Conservation (phyloP, 2,113 vertebrate genomes). For the Sminthopsis crassicaudata region DNA sequence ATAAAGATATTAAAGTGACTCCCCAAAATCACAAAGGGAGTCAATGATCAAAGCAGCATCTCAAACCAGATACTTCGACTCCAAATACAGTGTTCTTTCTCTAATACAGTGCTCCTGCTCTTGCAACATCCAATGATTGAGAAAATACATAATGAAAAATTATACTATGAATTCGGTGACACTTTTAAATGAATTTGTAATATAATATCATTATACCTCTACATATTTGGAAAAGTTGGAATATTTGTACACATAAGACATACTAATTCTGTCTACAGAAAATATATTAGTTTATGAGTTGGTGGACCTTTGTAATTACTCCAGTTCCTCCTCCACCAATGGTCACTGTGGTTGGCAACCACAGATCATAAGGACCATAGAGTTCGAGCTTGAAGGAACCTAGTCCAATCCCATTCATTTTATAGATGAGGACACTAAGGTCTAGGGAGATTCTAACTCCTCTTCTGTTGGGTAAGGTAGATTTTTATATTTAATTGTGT, state of each 20-base stretch:
- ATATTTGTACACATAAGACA: not conserved
- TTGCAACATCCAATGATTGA: not conserved
- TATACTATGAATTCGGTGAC: not conserved
- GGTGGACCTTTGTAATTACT: not conserved
- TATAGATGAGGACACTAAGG: not conserved
- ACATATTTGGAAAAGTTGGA: not conserved
- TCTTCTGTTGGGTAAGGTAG: too few relatives aligned
- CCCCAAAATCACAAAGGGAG: not conserved
- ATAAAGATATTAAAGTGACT: not conserved
- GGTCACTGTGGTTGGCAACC: not conserved
- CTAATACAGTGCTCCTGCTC: not conserved
- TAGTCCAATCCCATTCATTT: not conserved
- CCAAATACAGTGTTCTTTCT: not conserved
- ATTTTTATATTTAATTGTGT: too few relatives aligned
- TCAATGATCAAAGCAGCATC: not conserved
- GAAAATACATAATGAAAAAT: not conserved
- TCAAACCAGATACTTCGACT: not conserved
- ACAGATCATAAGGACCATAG: not conserved
- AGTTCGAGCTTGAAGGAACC: not conserved
- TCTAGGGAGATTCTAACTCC: not conserved
- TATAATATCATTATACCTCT: not conserved
- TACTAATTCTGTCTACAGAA: not conserved
- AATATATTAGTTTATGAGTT: not conserved
- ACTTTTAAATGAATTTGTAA: not conserved
- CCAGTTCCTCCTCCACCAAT: not conserved